Conservation (phyloP, 2,113 vertebrate species). For the Corydoras maculifer region DNA sequence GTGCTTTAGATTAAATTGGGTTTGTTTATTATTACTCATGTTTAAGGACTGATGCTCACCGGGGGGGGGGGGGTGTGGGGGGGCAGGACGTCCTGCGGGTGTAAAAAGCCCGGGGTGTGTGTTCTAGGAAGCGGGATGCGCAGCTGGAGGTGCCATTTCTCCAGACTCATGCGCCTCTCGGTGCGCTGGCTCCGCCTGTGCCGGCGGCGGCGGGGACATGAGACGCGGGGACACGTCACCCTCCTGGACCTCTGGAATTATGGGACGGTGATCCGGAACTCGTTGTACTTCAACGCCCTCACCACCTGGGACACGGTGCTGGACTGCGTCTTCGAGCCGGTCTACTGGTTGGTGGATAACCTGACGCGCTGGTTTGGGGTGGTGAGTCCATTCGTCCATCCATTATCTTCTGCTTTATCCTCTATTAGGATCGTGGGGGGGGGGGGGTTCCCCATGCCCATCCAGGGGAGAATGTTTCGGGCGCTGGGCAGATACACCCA, state of each 20-base stretch:
- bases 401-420: too few species aligned
- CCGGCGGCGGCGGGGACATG: conserved; percentile 57
- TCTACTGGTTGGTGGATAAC: conserved; percentile 96
- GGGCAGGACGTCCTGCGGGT: too few species aligned
- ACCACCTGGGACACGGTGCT: conserved; percentile 78
- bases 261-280: conserved; percentile 74
- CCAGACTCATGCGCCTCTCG: conserved; percentile 73
- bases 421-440: too few species aligned
- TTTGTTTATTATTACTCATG: too few species aligned
- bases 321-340: conserved; percentile 85
- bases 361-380: conserved; percentile 94
- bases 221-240: conserved; percentile 50
- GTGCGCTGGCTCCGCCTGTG: conserved; percentile 77
- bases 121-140: conserved; percentile 50
- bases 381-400: conserved; percentile 64
- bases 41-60: too few species aligned
- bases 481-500: too few species aligned
- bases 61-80: too few species aligned
- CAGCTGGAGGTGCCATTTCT: conserved; percentile 74
- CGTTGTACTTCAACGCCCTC: conserved; percentile 84
- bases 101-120: conserved; percentile 36
- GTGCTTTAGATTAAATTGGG: too few species aligned
- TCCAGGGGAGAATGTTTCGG: too few species aligned
- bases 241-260: conserved; percentile 75
- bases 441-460: too few species aligned